Evolutionary conservation across 2,797 vertebrate genomes (phyloP), one percentile per base, ranked within the genome.

Genomic region (Anniella stebbinsi): DNA sequence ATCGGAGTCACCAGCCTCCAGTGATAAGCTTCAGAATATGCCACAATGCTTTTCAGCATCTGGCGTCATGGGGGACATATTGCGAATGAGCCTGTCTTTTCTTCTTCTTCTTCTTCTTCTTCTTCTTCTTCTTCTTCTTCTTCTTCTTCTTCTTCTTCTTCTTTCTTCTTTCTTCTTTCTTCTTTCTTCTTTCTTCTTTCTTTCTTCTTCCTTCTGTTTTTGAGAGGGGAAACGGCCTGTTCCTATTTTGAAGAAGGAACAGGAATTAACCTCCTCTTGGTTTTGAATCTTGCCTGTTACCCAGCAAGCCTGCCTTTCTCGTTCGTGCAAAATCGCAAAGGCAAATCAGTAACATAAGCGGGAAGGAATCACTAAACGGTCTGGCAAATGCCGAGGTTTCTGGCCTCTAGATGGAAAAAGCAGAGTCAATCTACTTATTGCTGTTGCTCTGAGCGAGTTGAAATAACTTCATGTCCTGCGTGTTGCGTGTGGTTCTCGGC

Each of bases 381-480:
- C 21, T 51, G 30, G 75, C 41, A 93, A 25, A 48, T 9, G 41
- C 45, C 1, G 38, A 18, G 90, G 91, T 75, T 93, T 95, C 87
- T 88, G 84, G 87, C 87, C 86, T 88, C 88, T 83, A 78, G 93
- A 92, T 90, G 93, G 81, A 93, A 94, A 94, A 94, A 87, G 11
- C 77, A 91, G 1, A 76, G 17, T 63, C 69, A 23, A 30, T 89
- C 86, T 76, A 4, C 18, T 76, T 51, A 38, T 6, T 1, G n/a
- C 15, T 77, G 88, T 23, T 18, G 15, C 48, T 76, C 0, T 80
- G 92, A 87, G 81, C 89, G n/a, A 80, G 75, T 77, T 78, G 45
- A 10, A 90, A 90, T 85, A 87, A 83, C 51, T 36, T 38, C 57
- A 67, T 51, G 70, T 94, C 82, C 45, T 80, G 78, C 1, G 0